Evolutionary conservation across 2,113 vertebrate species (phyloP).

Genomic region (Benitochromis conjunctus): DNA sequence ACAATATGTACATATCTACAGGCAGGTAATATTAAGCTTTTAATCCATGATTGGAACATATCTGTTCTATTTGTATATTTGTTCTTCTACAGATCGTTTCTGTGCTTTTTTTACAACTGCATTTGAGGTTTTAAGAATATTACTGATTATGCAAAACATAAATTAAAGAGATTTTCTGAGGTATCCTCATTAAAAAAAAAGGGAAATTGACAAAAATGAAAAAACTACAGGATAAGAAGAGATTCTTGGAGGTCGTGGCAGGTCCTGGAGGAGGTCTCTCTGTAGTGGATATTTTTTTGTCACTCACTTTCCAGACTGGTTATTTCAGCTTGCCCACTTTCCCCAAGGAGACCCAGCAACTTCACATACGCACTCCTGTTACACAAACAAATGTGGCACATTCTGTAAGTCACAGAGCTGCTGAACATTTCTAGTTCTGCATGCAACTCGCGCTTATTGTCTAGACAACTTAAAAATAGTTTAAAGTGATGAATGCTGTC

Average conservation of each 20-base stretch:
- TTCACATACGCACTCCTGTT: constrained; percentile 86
- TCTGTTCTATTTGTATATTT: background rate
- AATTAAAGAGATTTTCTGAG: background rate
- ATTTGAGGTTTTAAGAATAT: background rate
- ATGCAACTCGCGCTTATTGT: background rate
- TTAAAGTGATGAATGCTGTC: background rate
- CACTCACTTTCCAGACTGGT: constrained; percentile 80
- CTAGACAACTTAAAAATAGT: constrained; percentile 53
- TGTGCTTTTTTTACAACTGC: background rate
- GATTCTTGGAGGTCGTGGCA: background rate
- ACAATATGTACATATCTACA: constrained; percentile 54
- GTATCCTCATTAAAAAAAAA: background rate
- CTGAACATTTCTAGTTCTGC: background rate
- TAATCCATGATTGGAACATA: background rate
- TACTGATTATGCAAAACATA: background rate
- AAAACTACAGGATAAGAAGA: background rate
- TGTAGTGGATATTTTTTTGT: background rate
- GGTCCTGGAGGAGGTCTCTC: background rate
- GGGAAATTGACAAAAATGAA: background rate
- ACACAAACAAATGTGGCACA: constrained; percentile 26
- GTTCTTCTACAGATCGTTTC: background rate
- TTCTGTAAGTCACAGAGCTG: background rate
- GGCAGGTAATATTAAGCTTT: background rate
- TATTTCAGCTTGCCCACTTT: constrained; percentile 86
- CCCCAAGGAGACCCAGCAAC: constrained; percentile 83